Evolutionary conservation across 2,888 invertebrate genomes (phyloP).

Genomic region (Lordiphosa andalusiaca): DNA sequence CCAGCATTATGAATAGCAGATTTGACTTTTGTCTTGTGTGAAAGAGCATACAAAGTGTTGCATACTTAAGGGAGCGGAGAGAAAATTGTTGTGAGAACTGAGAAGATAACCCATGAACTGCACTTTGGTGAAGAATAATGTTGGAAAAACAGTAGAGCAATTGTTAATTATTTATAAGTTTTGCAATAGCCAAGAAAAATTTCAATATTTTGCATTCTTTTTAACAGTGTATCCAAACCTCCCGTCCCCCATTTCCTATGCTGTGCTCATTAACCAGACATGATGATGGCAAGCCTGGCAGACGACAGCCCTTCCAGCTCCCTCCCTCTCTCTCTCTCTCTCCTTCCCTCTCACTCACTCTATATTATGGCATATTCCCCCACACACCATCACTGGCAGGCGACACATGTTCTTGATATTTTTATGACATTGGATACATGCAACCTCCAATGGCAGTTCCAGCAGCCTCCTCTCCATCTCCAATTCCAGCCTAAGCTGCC

Average conservation of each 20-base stretch:
- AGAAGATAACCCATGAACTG: background rate
- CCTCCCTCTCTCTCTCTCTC: background rate
- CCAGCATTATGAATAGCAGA: slow-evolving; percentile 21
- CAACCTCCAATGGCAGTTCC: slow-evolving; percentile 24
- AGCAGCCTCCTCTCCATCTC: background rate
- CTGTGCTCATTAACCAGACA: slow-evolving; percentile 44
- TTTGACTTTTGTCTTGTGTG: slow-evolving; percentile 3
- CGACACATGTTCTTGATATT: slow-evolving; percentile 69
- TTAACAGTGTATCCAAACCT: background rate
- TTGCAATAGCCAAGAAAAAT: too few relatives aligned
- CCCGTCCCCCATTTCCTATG: slow-evolving; percentile 2
- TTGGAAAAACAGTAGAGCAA: too few relatives aligned
- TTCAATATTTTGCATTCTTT: background rate
- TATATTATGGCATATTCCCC: background rate
- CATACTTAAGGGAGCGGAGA: slow-evolving; percentile 11
- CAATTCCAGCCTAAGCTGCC: slow-evolving; percentile 49
- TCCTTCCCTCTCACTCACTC: background rate
- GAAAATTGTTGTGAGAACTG: background rate
- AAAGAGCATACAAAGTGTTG: slow-evolving; percentile 3
- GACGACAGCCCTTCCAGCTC: slow-evolving; percentile 23
- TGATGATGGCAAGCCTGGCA: slow-evolving; percentile 29
- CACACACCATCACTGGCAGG: slow-evolving; percentile 40
- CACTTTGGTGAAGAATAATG: too few relatives aligned
- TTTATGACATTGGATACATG: slow-evolving; percentile 51
- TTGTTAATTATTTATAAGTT: too few relatives aligned